Base-by-base conservation (phyloP, 2,113 vertebrate genomes). In the Equus przewalskii region DNA sequence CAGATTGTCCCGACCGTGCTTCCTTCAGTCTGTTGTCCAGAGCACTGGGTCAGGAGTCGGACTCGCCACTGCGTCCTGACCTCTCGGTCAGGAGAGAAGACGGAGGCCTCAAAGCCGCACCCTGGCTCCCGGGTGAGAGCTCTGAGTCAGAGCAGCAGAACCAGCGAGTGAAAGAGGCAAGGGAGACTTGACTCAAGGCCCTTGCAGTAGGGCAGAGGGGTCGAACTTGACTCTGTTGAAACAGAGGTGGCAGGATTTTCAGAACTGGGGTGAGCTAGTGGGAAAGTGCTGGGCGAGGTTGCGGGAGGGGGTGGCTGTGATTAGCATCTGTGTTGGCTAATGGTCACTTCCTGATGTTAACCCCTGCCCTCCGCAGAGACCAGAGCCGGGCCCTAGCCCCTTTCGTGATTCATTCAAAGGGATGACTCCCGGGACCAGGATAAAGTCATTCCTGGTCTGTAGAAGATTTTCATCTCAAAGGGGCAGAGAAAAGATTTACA, bases 1-100 rank as follows among this genome's bases (percentile, higher is more conserved):
- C 89, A 26, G 7, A 30, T 49, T 4, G 65, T 22, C 44, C 33
- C 5, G 0, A n/a, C 56, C 36, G 0, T 12, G 30, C 26, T 16
- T 44, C 2, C 4, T 0, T 22, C 3, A 0, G 44, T 11, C 13
- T 18, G 6, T 33, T 1, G 1, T 64, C 62, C 7, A 0, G 19
- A n/a, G 51, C 24, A 7, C 36, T 51, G 62, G 30, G 1, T 19
- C 22, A 1, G 15, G 89, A 19, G 28, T 19, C 0, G 0, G 41
- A 49, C 41, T 30, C 72, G 2, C 14, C 62, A 16, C 0, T 22
- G 41, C 30, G 13, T 33, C 10, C 4, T 0, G 1, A 0, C 67
- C 58, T 51, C 49, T 51, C 49, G 4, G 22, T 19, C 36, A 5
- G 46, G 44, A 88, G 73, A 7, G n/a, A 54, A 15, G 21, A 46